Conservation (phyloP, 1,140 invertebrate genomes). For the Bombus polaris region DNA sequence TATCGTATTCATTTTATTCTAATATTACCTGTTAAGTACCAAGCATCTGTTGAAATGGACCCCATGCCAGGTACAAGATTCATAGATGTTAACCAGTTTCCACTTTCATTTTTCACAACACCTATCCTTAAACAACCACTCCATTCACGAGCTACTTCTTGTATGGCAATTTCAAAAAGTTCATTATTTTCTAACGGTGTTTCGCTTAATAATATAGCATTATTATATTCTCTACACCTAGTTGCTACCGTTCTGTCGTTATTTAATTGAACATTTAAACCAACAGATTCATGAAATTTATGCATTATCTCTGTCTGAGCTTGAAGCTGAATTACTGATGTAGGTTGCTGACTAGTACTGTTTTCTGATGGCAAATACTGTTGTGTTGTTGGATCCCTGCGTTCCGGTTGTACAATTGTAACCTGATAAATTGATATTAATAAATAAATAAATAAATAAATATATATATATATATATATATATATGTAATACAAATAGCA, state of each 20-base stretch:
- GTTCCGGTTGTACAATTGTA: constrained; percentile 80
- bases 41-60: constrained; percentile 85
- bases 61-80: constrained; percentile 86
- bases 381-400: constrained; percentile 78
- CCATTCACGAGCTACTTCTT: constrained; percentile 86
- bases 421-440: constrained; percentile 67
- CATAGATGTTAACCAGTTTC: constrained; percentile 85
- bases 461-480: neutral
- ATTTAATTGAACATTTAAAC: constrained; percentile 88
- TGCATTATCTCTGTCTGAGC: constrained; percentile 78
- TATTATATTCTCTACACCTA: constrained; percentile 86
- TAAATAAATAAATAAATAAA: no score
- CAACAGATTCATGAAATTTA: constrained; percentile 87
- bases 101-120: constrained; percentile 81
- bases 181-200: constrained; percentile 89
- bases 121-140: constrained; percentile 91
- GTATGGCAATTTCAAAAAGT: constrained; percentile 88
- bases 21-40: constrained; percentile 86
- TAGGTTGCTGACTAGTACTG: constrained; percentile 81
- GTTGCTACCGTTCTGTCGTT: constrained; percentile 87
- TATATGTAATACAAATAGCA: neutral
- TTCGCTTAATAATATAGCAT: constrained; percentile 89
- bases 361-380: constrained; percentile 81
- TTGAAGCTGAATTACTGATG: constrained; percentile 79
- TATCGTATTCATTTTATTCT: neutral